Base-by-base conservation (phyloP, 2,888 invertebrate genomes). In the Calameuta pallipes region DNA sequence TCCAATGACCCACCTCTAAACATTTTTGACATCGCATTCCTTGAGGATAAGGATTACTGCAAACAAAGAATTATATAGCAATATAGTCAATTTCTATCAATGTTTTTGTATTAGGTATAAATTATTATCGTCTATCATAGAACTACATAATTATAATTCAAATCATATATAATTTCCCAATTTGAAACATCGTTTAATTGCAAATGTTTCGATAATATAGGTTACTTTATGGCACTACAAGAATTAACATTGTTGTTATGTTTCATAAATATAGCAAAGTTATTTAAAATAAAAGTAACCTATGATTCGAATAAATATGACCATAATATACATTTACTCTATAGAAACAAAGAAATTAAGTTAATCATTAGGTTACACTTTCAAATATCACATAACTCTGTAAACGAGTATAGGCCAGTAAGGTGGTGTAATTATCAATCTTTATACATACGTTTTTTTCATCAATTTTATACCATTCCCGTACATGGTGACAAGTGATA, bases 1-100 rank as follows among this genome's bases (percentile, higher is more conserved):
- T 98, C 97, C 98, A 98, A 90, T 98, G 98, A 0, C 98, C 98
- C 88, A 95, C 95, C 92, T 98, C 96, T 75, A 98, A 92, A 89
- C 98, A 98, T 92, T 98, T 98, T 91, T 98, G 98, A 90, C 98
- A 98, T 35, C 96, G 94, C 80, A 96, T 94, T 15, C 95, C 95
- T 91, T 96, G 95, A 1, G 96, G 96, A 90, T 95, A 95, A n/a
- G 91, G 86, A 84, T 90, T 87, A 69, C 91, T 91, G 70, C 9
- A 80, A 81, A 79, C 69, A 70, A 31, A 77, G 74, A 73, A 78
- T 71, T 71, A 11, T 1, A 73, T 56, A 34, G n/a, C 75, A 71
- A 9, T 37, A 13, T 75, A 41, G 41, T 41, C 41, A 41, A 41
- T 41, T 41, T 41, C 41, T 6, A 41, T 41, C 15, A 41, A 41